Conservation (phyloP, 2,797 vertebrate genomes). For the Vespertilio murinus region DNA sequence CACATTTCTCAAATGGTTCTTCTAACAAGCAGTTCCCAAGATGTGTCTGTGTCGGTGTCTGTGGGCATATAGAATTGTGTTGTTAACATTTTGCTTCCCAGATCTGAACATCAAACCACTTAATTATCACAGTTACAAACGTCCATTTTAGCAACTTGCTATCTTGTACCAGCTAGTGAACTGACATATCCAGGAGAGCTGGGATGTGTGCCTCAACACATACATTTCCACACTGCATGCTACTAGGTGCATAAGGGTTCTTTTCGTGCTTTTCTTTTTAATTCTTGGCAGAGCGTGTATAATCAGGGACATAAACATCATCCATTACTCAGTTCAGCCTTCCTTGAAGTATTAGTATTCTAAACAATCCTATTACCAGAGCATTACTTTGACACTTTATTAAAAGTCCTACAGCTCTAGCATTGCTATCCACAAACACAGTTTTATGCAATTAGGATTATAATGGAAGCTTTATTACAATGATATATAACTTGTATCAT, state of each 20-base stretch:
- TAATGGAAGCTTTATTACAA: conserved; percentile 76
- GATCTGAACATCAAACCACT: conserved; percentile 20
- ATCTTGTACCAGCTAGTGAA: not conserved
- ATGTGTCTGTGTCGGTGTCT: not conserved
- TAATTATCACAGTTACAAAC: not conserved
- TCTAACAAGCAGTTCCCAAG: not conserved
- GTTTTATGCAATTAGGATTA: conserved; percentile 67
- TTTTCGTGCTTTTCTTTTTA: conserved; percentile 22
- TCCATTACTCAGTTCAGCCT: conserved; percentile 68
- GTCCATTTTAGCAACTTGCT: not conserved
- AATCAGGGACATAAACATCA: conserved; percentile 59
- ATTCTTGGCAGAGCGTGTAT: conserved; percentile 50
- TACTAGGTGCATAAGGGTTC: not conserved
- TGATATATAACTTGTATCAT: conserved; percentile 71
- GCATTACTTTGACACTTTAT: conserved; percentile 75
- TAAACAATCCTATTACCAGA: conserved; percentile 73
- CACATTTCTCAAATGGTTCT: not conserved
- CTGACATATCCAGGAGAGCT: not conserved
- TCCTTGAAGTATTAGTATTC: conserved; percentile 70
- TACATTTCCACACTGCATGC: not conserved
- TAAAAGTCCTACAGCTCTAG: conserved; percentile 66
- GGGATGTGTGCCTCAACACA: not conserved
- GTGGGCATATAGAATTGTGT: not conserved
- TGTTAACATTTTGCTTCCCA: not conserved
- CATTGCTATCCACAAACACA: conserved; percentile 64